A percentile compares a stretch with the other conserved stretches of the same genome.
These are phyloP conservation scores for Lerema accius DNA, from an alignment of 1,140 invertebrate genomes.

Conservation along the genomic window DNA sequence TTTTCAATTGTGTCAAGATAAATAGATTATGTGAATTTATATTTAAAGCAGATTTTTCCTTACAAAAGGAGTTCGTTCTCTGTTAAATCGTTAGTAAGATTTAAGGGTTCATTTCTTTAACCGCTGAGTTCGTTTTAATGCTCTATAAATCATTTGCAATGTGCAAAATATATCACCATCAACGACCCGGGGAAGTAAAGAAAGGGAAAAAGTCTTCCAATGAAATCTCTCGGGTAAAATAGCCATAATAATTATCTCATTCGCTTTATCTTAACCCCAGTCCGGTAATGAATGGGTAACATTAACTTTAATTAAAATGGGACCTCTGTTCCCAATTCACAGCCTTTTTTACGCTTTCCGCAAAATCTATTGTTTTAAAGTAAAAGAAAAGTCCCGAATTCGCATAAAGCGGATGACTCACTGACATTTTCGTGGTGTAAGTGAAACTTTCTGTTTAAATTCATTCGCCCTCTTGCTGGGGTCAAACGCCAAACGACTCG, in stretches of 20 bases:
- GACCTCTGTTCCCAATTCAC: conserved; percentile 30
- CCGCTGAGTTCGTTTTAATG: background rate
- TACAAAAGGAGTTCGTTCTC: no score
- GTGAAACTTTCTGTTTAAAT: no score
- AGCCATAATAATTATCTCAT: conserved; percentile 53
- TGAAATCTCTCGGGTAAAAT: conserved; percentile 43
- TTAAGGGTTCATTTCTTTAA: no score
- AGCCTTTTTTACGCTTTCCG: conserved; percentile 7
- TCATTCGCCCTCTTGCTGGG: no score
- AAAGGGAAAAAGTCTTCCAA: conserved; percentile 14
- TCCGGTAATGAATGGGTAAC: conserved; percentile 47
- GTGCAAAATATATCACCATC: background rate
- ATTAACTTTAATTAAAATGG: conserved; percentile 62
- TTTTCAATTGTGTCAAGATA: no score
- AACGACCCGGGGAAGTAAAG: background rate
- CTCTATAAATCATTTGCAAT: background rate
- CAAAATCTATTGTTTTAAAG: conserved; percentile 11
- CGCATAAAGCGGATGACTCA: background rate
- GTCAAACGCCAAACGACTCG: no score
- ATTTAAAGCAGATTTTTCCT: no score
- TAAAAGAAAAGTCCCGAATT: conserved; percentile 11
- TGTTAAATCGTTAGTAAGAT: no score
- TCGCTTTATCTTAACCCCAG: conserved; percentile 51
- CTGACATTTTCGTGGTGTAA: background rate
- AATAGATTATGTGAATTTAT: no score